phyloP scores from a whole-genome alignment of 2,888 invertebrate species.

The Drosophila flavopinicola region DNA sequence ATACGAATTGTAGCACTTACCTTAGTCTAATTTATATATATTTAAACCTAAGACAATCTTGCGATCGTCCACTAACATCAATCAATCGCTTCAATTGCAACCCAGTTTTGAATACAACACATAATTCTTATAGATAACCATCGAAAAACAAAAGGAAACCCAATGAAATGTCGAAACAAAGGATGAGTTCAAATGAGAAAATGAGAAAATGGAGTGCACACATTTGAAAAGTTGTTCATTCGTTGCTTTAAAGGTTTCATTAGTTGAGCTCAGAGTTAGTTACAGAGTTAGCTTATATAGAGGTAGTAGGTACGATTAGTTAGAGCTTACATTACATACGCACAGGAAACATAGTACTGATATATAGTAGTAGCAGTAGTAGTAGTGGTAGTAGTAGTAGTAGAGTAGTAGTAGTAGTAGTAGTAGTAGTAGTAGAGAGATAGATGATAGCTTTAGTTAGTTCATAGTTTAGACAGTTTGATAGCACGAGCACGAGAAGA shows the following conservation, averaged over 20 bases:
- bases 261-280: slow-evolving; percentile 15
- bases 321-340: slow-evolving; percentile 39
- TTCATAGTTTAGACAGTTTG: slow-evolving; percentile 29
- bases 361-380: slow-evolving; percentile 24
- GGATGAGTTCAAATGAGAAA: slow-evolving; percentile 30
- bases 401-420: slow-evolving; percentile 17
- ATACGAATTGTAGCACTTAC: slow-evolving; percentile 63
- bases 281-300: slow-evolving; percentile 18
- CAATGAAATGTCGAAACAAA: slow-evolving; percentile 17
- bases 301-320: slow-evolving; percentile 24
- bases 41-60: slow-evolving; percentile 57
- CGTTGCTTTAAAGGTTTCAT: slow-evolving; percentile 39
- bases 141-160: slow-evolving; percentile 16
- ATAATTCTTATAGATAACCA: slow-evolving; percentile 31
- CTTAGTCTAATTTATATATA: slow-evolving; percentile 58
- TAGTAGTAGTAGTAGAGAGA: slow-evolving; percentile 15
- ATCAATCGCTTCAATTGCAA: slow-evolving; percentile 30
- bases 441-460: slow-evolving; percentile 32
- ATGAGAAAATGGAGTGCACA: slow-evolving; percentile 70
- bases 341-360: slow-evolving; percentile 49
- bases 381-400: slow-evolving; percentile 19
- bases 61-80: slow-evolving; percentile 59
- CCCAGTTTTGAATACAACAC: slow-evolving; percentile 59
- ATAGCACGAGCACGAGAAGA: slow-evolving; percentile 42
- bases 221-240: slow-evolving; percentile 31